phyloP scores from a whole-genome alignment of 2,797 vertebrate genomes.

The Siniperca undulata region DNA sequence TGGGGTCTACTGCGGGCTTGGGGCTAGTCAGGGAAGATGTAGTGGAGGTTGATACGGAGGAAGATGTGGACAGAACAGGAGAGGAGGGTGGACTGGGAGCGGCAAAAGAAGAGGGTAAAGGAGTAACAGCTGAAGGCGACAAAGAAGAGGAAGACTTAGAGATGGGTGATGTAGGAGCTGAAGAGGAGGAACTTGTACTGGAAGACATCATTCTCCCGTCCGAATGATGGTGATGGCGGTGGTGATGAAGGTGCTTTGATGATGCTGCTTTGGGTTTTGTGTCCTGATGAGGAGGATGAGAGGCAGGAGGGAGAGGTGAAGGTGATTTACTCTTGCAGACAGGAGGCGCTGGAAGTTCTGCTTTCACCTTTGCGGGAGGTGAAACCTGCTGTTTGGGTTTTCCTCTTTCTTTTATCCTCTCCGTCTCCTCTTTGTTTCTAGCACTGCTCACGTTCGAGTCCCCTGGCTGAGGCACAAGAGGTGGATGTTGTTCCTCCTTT shows the following conservation, averaged over 20 bases:
- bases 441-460: background rate
- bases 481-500: conserved; percentile 37
- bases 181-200: conserved; percentile 34
- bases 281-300: conserved; percentile 73
- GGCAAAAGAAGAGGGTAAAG: conserved; percentile 11
- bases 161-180: conserved; percentile 31
- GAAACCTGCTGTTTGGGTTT: conserved; percentile 61
- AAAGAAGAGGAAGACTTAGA: conserved; percentile 58
- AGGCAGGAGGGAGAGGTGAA: conserved; percentile 73
- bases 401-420: conserved; percentile 53
- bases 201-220: conserved; percentile 59
- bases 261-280: conserved; percentile 77
- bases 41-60: conserved; percentile 2
- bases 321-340: conserved; percentile 74
- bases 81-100: conserved; percentile 36
- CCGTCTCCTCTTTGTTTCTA: conserved; percentile 24
- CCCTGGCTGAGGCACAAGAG: conserved; percentile 3
- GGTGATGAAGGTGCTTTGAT: conserved; percentile 57
- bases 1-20: conserved; percentile 23
- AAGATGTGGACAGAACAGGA: conserved; percentile 9
- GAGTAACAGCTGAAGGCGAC: conserved; percentile 27
- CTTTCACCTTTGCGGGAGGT: conserved; percentile 80
- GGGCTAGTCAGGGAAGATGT: background rate
- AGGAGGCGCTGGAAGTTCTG: conserved; percentile 78
- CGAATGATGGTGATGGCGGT: conserved; percentile 39